Percentiles rank a stretch among this genome's conserved stretches.
These are phyloP conservation scores for Procapra przewalskii DNA, from an alignment of 2,113 vertebrate species.

Conservation along the genomic window DNA sequence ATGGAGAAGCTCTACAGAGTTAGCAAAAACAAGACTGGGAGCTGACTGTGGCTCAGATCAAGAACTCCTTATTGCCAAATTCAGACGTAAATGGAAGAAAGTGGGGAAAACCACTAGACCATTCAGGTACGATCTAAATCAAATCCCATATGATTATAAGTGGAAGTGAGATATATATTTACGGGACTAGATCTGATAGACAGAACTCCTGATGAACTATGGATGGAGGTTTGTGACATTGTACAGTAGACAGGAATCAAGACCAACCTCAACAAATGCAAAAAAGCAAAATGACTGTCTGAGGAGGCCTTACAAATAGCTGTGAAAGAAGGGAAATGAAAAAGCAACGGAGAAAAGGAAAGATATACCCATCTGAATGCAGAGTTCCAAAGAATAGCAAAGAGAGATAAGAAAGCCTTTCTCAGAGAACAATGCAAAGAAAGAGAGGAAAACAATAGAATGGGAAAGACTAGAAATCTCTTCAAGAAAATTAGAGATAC, in stretches of 20 bases:
- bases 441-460: not conserved
- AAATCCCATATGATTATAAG: not conserved
- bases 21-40: rapidly evolving
- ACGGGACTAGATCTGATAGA: not conserved
- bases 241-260: not conserved
- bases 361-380: not conserved
- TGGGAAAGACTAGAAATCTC: not conserved
- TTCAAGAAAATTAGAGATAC: not conserved
- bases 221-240: not conserved
- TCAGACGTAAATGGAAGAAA: not conserved
- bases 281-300: not conserved
- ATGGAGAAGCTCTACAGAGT: not conserved
- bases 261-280: not conserved
- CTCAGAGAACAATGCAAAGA: rapidly evolving
- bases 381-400: not conserved
- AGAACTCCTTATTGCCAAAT: not conserved
- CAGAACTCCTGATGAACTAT: not conserved
- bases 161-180: not conserved
- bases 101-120: not conserved
- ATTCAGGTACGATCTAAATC: not conserved
- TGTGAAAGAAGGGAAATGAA: not conserved
- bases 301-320: not conserved
- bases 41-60: not conserved
- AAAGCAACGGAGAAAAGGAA: not conserved
- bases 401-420: not conserved